Base-by-base conservation (phyloP, 37 sponge, comb jelly and placozoan genomes). In the Hormiphora californensis region DNA sequence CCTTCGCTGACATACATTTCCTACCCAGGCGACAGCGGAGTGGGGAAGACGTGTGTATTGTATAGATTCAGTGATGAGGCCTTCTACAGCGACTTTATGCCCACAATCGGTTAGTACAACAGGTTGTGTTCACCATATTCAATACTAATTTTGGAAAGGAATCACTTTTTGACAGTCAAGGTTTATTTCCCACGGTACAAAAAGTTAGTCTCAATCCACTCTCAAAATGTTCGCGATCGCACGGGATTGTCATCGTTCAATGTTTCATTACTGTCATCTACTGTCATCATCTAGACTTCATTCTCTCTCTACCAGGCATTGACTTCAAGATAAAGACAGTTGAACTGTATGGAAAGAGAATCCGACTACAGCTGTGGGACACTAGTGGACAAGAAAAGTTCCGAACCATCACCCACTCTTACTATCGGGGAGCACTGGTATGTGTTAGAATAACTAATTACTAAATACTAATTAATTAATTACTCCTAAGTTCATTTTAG, bases 291-390 rank as follows among this genome's bases (percentile, higher is more conserved):
- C n/a, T n/a, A n/a, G n/a, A n/a, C n/a, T n/a, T n/a, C n/a, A n/a
- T n/a, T n/a, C n/a, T n/a, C n/a, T 17, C 53, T 49, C 15, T 9
- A 49, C 9, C 61, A 57, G 61, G 61, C 27, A 57, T 57, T 57
- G 61, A 57, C 61, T 57, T 57, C n/a, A 57, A 57, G 61, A 57
- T 57, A 57, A 57, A 57, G 61, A 57, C 61, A 57, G 61, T 57
- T 5, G 61, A 57, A 30, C 61, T 57, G 61, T 57, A 57, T 15
- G 61, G 61, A 4, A 57, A 57, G 61, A 57, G 61, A 30, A 57
- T 57, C n/a, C n/a, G 61, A 15, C 23, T 57, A 12, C 61, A 57
- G 61, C 23, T 57, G 17, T 57, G 61, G 61, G 61, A 57, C n/a
- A 57, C 61, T 4, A 57, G 61, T 30, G 61, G 61, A 4, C 61